Evolutionary conservation across 2,797 vertebrate species (phyloP).

Genomic region (Sciurus vulgaris): DNA sequence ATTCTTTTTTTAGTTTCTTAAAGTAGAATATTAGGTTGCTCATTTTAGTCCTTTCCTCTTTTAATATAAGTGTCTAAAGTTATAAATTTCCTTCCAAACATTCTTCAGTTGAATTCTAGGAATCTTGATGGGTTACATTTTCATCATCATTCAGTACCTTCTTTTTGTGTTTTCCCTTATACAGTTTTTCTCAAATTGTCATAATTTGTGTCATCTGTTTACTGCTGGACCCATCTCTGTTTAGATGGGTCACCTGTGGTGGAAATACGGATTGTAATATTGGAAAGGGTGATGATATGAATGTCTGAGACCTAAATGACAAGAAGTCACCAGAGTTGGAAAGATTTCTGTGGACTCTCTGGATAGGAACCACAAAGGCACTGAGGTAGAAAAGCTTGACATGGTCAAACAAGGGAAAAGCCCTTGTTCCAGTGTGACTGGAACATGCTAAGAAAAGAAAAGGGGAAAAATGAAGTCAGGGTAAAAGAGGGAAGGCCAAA

Average conservation of each 20-base stretch:
- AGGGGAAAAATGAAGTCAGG: background rate
- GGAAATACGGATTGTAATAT: background rate
- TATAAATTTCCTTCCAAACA: background rate
- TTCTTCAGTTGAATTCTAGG: background rate
- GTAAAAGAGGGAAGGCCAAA: background rate
- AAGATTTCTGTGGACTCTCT: background rate
- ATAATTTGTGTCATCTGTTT: background rate
- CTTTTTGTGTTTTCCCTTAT: background rate
- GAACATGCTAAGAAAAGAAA: background rate
- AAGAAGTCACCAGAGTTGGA: background rate
- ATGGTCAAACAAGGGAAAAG: background rate
- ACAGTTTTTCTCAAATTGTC: background rate
- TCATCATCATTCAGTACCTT: background rate
- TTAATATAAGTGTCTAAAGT: background rate
- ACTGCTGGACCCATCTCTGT: background rate
- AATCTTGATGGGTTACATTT: slow-evolving; percentile 42
- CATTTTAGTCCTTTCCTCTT: background rate
- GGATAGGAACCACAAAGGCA: background rate
- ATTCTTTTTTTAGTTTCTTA: slow-evolving; percentile 13
- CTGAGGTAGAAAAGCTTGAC: background rate
- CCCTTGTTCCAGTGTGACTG: background rate
- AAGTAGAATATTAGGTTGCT: background rate
- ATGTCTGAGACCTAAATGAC: background rate
- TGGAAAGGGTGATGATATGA: background rate
- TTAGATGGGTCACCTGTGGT: background rate